A percentile compares a stretch with the other conserved stretches of the same genome.
Evolutionary conservation across 37 sponge, comb jelly and placozoan species (phyloP).

Genomic region (Dysidea cf. avara): DNA sequence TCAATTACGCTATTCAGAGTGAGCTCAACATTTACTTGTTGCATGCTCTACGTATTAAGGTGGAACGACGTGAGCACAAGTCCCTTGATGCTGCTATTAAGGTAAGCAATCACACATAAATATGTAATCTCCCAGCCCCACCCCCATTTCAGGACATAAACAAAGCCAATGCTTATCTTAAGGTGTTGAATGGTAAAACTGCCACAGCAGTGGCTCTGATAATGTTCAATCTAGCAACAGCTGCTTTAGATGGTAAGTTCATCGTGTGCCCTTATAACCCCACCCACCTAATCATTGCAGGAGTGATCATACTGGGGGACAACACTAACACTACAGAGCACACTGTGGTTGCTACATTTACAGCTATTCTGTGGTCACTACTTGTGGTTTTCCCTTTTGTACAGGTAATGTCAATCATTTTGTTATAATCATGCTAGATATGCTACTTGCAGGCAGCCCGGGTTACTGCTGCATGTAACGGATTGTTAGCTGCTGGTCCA

Average conservation of each 20-base stretch:
- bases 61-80: conserved; percentile 27
- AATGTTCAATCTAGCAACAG: conserved; percentile 55
- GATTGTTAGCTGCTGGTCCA: conserved; percentile 20
- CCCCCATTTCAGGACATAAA: conserved; percentile 43
- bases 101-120: conserved; percentile 12
- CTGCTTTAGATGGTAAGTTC: conserved; percentile 44
- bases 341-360: conserved; percentile 23
- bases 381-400: conserved; percentile 56
- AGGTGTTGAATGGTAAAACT: conserved; percentile 68
- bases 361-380: conserved; percentile 41
- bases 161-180: conserved; percentile 42
- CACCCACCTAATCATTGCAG: too few species aligned
- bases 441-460: conserved; percentile 38
- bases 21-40: conserved; percentile 64
- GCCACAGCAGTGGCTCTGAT: conserved; percentile 59
- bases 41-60: conserved; percentile 27
- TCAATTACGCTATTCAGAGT: conserved; percentile 71
- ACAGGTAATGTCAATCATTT: too few species aligned
- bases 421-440: not conserved
- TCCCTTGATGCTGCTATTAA: conserved; percentile 51
- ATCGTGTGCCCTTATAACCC: too few species aligned
- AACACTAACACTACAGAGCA: not conserved
- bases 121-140: not conserved
- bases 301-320: too few species aligned
- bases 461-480: conserved; percentile 33